Conservation (phyloP, 2,113 vertebrate genomes). For the Spilogale gracilis region DNA sequence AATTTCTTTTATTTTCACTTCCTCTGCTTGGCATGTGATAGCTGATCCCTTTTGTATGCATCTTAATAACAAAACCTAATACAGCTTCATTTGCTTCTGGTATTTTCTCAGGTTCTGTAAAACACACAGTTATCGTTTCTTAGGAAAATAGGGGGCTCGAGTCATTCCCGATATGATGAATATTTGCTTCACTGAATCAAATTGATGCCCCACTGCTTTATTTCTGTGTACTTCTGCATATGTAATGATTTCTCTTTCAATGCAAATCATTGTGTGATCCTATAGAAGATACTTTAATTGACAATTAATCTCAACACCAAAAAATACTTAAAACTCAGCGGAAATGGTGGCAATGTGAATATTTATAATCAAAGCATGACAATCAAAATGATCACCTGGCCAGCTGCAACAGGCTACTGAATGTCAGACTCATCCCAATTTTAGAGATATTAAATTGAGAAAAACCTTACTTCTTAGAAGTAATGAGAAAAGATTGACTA, state of each 20-base stretch:
- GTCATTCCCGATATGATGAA: conserved; percentile 8
- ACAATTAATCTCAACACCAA: conserved; percentile 49
- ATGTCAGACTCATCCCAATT: neutral
- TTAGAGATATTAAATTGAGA: conserved; percentile 1
- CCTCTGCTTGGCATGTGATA: neutral
- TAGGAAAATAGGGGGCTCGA: neutral
- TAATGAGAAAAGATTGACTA: neutral
- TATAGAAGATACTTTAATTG: conserved; percentile 59
- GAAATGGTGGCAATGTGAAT: conserved; percentile 44
- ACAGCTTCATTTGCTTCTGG: neutral
- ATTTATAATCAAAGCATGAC: conserved; percentile 6
- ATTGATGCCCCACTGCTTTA: conserved; percentile 13
- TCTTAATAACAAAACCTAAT: conserved; percentile 3
- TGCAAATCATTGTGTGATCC: conserved; percentile 13
- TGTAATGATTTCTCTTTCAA: conserved; percentile 43
- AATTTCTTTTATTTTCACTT: conserved; percentile 46
- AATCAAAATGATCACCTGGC: neutral
- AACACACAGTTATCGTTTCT: conserved; percentile 30
- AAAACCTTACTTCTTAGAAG: neutral
- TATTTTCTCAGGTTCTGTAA: conserved; percentile 42
- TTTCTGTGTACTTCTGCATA: conserved; percentile 38
- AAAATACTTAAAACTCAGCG: conserved; percentile 33
- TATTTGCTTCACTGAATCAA: conserved; percentile 41
- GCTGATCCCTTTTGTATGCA: neutral
- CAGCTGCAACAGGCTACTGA: neutral